Evolutionary conservation across 2,113 vertebrate species (phyloP), one percentile per base, ranked within the genome.

Genomic region (Galeopterus variegatus): DNA sequence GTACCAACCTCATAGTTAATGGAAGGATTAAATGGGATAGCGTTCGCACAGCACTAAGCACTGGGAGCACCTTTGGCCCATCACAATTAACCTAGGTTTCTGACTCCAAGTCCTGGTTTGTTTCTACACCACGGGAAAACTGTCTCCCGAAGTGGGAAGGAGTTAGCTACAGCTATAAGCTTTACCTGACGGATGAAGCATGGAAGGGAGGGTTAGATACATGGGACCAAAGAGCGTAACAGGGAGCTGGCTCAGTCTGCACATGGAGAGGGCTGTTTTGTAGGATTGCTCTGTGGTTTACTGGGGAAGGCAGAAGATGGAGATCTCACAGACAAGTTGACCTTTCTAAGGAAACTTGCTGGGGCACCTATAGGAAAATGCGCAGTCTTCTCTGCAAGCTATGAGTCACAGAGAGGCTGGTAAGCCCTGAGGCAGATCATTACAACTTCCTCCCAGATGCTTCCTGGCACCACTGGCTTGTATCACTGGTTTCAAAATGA

Each of bases 391-490:
- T 77, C 67, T 75, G 56, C 28, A 82, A 79, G 73, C n/a, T 24
- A 0, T 94, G 91, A 97, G 82, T 97, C 95, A 97, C 26, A 33
- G 50, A 48, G 13, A 82, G 19, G 60, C 82, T 82, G 69, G 69
- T 72, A 72, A 90, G 69, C 89, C 92, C 82, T 15, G 24, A 52
- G 93, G 95, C 92, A 73, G 31, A 89, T 31, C 62, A 90, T 87
- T 92, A 83, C 70, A 60, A 36, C 56, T 94, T 97, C 97, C 79
- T 87, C 73, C 89, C 83, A 41, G 70, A 69, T 12, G 83, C 92
- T 96, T 97, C 94, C 95, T 95, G 96, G 94, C 64, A 97, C 69
- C 60, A 0, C 76, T 8, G 45, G 88, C 73, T 95, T 87, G 60
- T 31, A 79, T 80, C 86, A 81, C 65, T 33, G 48, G 72, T 86